Evolutionary conservation across 2,888 invertebrate species (phyloP).

Genomic region (Fabriciana adippe): DNA sequence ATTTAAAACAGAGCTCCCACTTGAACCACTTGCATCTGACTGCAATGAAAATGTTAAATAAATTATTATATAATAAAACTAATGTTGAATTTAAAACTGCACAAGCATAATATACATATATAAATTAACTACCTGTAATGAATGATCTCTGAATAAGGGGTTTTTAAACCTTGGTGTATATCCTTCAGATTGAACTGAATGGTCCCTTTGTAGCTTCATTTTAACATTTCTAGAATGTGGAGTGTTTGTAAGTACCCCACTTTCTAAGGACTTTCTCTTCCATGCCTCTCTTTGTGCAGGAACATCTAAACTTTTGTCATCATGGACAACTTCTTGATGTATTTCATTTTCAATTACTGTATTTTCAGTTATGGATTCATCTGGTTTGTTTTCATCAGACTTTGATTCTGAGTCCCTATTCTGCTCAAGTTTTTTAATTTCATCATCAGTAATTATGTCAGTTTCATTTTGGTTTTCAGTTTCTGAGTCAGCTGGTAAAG

Average conservation of each 20-base stretch:
- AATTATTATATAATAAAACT: conserved; percentile 4
- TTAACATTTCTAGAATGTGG: conserved; percentile 57
- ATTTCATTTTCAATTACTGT: conserved; percentile 52
- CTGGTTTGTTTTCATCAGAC: conserved; percentile 66
- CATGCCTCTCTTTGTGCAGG: conserved; percentile 60
- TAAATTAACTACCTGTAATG: conserved; percentile 66
- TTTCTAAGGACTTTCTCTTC: conserved; percentile 70
- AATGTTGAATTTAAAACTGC: not conserved
- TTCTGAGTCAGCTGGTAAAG: conserved; percentile 77
- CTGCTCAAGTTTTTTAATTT: conserved; percentile 41
- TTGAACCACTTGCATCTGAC: conserved; percentile 79
- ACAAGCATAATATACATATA: not conserved
- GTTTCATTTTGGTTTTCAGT: conserved; percentile 39
- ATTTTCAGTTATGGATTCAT: conserved; percentile 63
- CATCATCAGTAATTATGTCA: conserved; percentile 31
- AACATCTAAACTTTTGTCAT: conserved; percentile 64
- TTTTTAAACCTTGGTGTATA: conserved; percentile 71
- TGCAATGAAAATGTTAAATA: conserved; percentile 40
- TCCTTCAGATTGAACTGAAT: conserved; percentile 76
- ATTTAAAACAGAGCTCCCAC: conserved; percentile 90
- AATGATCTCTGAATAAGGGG: conserved; percentile 74
- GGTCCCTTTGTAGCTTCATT: conserved; percentile 67
- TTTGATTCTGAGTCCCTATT: conserved; percentile 50
- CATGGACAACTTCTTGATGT: conserved; percentile 34
- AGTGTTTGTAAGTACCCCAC: conserved; percentile 59